Evolutionary conservation across 2,113 vertebrate species (phyloP).

Genomic region (Amazona guildingii): DNA sequence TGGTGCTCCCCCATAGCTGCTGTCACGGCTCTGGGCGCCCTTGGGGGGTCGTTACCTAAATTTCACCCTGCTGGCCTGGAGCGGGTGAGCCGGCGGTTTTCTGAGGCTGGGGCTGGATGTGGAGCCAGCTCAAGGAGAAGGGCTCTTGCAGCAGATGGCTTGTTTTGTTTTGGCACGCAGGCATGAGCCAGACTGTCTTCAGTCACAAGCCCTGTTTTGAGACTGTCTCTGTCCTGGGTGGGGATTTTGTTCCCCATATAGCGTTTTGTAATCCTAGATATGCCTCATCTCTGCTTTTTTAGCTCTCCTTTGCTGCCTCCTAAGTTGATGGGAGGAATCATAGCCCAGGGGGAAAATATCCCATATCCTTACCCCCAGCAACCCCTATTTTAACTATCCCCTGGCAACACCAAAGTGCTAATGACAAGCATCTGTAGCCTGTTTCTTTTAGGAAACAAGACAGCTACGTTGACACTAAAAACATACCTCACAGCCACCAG

Average conservation of each 20-base stretch:
- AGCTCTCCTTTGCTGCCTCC: not conserved
- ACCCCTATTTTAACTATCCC: not conserved
- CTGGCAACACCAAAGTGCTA: not conserved
- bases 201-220: not conserved
- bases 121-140: not conserved
- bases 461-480: not conserved
- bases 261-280: not conserved
- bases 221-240: not conserved
- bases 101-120: not conserved
- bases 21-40: not conserved
- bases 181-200: not conserved
- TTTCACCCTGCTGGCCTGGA: not conserved
- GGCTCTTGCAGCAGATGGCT: not conserved
- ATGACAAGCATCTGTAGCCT: not conserved
- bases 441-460: not conserved
- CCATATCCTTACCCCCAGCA: not conserved
- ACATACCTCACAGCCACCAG: not conserved
- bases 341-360: not conserved
- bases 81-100: rapidly evolving
- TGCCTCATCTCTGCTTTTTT: not conserved
- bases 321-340: not conserved
- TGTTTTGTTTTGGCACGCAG: rapidly evolving
- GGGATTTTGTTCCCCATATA: not conserved
- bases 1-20: rapidly evolving
- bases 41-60: not conserved